Base-by-base conservation (phyloP, 1,140 invertebrate genomes). In the Ericerus pela region DNA sequence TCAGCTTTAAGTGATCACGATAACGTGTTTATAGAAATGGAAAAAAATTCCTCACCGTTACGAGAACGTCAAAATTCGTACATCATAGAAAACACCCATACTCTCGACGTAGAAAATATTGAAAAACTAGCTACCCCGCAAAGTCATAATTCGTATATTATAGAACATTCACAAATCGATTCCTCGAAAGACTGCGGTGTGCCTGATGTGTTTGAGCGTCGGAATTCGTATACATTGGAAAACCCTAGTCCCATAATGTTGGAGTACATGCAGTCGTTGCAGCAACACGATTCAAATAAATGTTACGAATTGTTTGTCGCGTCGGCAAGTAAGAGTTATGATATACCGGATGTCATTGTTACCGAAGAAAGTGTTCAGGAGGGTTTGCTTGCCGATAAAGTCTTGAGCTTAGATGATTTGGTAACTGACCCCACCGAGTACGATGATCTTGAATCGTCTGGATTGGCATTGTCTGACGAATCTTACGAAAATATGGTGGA, bases 171-270 rank as follows among this genome's bases (percentile, higher is more conserved):
- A 26, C 22, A 14, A 43, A 20, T 20, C 29, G 54, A 55, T 18
- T 38, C 26, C 12, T 53, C 27, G 16, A 20, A 29, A 26, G 22
- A n/a, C 30, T 53, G n/a, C 14, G 37, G 29, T 22, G 10, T 16
- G 20, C 16, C 24, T 57, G 26, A 16, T 28, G 24, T 51, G 22
- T 51, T 51, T 29, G 18, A 53, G 16, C 37, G 56, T 24, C 53
- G 56, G 29, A 53, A 41, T 57, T 57, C 56, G 22, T 58, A 58
- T 47, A 58, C 57, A 28, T 53, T 58, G 31, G 53, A 38, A 20
- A 47, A 33, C 18, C 57, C 57, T 20, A 58, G 57, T 54, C 57
- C 57, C 26, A 4, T 54, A 24, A 41, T 58, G 52, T 37, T 54
- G 26, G 57, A 51, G 18, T 58, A 14, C 14, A 47, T 47, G 10